phyloP scores from a whole-genome alignment of 1,140 invertebrate genomes.

The Drosophila jambulina region DNA sequence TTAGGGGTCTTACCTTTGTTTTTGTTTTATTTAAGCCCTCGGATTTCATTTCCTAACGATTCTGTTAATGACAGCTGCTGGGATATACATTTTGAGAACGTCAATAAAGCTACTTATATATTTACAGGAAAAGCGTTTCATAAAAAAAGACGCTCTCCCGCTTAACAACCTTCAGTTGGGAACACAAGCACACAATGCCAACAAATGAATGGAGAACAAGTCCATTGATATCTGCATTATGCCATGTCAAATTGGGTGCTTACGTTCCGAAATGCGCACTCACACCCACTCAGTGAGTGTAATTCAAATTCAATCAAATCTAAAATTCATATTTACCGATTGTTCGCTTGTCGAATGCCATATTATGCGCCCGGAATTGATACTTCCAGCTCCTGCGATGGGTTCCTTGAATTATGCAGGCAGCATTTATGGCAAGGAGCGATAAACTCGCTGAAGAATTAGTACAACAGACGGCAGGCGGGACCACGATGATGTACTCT shows the following conservation, averaged over 20 bases:
- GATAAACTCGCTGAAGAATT: conserved; percentile 32
- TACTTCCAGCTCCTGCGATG: conserved; percentile 15
- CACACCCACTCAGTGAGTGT: conserved; percentile 6
- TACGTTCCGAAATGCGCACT: conserved; percentile 5
- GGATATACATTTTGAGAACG: not conserved
- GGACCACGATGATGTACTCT: not conserved
- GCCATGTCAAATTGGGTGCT: conserved; percentile 15
- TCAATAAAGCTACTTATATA: not conserved
- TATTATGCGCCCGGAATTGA: conserved; percentile 43
- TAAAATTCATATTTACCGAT: conserved; percentile 51
- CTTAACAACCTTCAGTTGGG: not conserved
- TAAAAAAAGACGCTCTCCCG: not conserved
- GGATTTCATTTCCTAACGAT: not conserved
- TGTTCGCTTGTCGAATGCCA: conserved; percentile 25
- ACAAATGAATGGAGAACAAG: conserved; percentile 4
- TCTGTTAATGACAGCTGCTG: not conserved
- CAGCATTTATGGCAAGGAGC: conserved; percentile 22
- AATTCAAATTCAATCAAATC: conserved; percentile 53
- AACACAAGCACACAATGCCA: not conserved
- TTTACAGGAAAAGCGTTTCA: not conserved
- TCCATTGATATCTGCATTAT: conserved; percentile 14
- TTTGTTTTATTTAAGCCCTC: not conserved
- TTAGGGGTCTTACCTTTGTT: too few relatives aligned
- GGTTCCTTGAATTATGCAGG: conserved; percentile 35
- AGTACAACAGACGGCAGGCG: conserved; percentile 5